Percentiles rank a stretch among this genome's conserved stretches.
phyloP scores from a whole-genome alignment of 2,113 vertebrate species.

The crab-eating macaque (Macaca fascicularis) region T2T-MFA8v1.1 NC_088389.1:49388001-49388500 shows the following conservation, averaged over 20 bases:
- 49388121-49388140: not conserved
- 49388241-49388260: conserved; percentile 39
- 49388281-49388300: not conserved
- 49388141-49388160: not conserved
- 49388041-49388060: not conserved
- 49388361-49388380: not conserved
- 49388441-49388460: not conserved
- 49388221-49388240: not conserved
- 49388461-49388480: not conserved
- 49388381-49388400: conserved; percentile 24
- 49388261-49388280: not conserved
- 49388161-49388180: not conserved
- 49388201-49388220: not conserved
- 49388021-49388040: not conserved
- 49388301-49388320: not conserved
- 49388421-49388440: conserved; percentile 17
- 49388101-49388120: not conserved
- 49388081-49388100: not conserved
- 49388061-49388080: not conserved
- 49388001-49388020: not conserved
- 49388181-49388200: conserved; percentile 52
- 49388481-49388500: not conserved
- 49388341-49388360: conserved; percentile 49
- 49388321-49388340: conserved; percentile 2
- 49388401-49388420: not conserved